Evolutionary conservation across 2,888 invertebrate genomes (phyloP).

Genomic region (Capitulum mitella): DNA sequence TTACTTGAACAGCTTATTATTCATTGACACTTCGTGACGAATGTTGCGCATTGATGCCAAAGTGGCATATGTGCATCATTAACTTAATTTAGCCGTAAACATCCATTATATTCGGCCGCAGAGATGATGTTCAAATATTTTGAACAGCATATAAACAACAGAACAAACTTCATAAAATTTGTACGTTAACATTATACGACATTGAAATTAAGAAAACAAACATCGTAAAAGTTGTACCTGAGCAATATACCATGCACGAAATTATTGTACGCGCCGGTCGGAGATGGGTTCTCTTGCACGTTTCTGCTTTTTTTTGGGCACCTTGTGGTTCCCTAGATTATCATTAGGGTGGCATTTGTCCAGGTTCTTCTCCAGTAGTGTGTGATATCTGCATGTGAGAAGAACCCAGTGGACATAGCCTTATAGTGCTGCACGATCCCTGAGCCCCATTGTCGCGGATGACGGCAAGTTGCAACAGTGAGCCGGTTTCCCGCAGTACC

Average conservation of each 20-base stretch:
- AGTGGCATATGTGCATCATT: background rate
- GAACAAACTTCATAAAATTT: background rate
- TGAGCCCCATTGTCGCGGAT: background rate
- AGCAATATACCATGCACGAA: background rate
- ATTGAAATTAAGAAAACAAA: background rate
- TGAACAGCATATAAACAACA: background rate
- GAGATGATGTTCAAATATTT: slow-evolving; percentile 18
- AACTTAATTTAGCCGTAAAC: background rate
- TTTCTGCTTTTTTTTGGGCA: background rate
- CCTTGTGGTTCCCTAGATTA: background rate
- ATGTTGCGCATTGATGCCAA: background rate
- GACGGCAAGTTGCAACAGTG: background rate
- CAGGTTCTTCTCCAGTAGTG: background rate
- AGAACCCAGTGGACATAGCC: background rate
- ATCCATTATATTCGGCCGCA: background rate
- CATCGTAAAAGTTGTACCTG: background rate
- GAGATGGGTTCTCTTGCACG: background rate
- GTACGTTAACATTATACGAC: background rate
- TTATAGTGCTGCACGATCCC: background rate
- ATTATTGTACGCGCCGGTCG: background rate
- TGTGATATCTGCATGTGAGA: background rate
- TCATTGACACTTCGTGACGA: background rate
- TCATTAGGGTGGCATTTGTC: background rate
- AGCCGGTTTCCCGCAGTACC: background rate
- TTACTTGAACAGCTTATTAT: background rate